Evolutionary conservation across 2,113 vertebrate genomes (phyloP), one percentile per base, ranked within the genome.

Genomic region (Gavia stellata): DNA sequence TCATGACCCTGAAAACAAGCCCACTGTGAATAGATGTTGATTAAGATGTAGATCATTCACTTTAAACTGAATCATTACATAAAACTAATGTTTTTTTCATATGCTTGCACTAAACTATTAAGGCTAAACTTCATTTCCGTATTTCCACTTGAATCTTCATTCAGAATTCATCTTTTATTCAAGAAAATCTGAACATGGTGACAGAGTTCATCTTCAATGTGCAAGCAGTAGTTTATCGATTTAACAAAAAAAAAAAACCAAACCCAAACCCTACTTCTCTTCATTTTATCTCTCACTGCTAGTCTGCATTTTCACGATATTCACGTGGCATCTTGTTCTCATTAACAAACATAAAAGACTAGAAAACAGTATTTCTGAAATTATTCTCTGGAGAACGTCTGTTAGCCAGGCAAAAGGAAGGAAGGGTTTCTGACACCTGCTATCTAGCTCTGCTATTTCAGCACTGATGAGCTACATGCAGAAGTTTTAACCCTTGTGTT

Each of bases 31-130:
- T 50, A 55, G 44, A 77, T 12, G 79, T 42, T 95, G 90, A 96
- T 95, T 94, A 95, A 97, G 90, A 95, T 15, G 72, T 85, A 93
- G 67, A 89, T 84, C 40, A 14, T 28, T 92, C 77, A 40, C 73
- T 96, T 94, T 10, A 81, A 63, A 31, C 24, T 7, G 13, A 45
- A 65, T 55, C 58, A 52, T 59, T 91, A 68, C 47, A 18, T 23
- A 34, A 94, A 96, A 85, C 6, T 17, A 12, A 42, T 75, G 77
- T 38, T 81, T 89, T 82, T 67, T 68, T 81, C 62, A 55, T 58
- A 2, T 13, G 61, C 55, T 92, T 55, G 34, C 40, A 17, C 34
- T 56, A 6, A 92, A 73, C 73, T 68, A 44, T 38, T 24, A 19
- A 86, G 70, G 88, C 34, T 70, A 12, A 67, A 28, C 12, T 81